Evolutionary conservation across 1,140 invertebrate species (phyloP), one percentile per base, ranked within the genome.

Genomic region (Drosophila ercepeae): DNA sequence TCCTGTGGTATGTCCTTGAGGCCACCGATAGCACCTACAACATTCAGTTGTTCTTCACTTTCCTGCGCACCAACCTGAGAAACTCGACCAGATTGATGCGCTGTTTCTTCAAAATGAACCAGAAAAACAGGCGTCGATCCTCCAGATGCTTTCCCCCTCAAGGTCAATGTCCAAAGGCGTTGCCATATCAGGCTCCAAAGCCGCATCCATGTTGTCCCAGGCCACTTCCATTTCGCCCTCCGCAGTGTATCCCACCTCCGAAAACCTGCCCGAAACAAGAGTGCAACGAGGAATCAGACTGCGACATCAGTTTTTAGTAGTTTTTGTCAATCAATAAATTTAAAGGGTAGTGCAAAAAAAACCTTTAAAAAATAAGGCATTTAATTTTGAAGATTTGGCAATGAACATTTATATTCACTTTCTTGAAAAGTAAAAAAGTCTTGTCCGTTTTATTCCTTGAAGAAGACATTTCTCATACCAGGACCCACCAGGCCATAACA

Each of bases 1-100:
- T 59, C 0, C 9, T 88, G 5, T 76, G 63, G 39, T 86, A 58
- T n/a, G 46, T 86, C 4, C n/a, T 88, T 0, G 1, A 48, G 4
- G 81, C 73, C 32, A 88, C 76, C 32, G 55, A 81, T 11, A 4
- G 21, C 5, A 34, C 39, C 1, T 68, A 34, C 11, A 29, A 39
- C 0, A 0, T 63, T 2, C 25, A 18, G 8, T 27, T 11, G 4
- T 25, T 36, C 3, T 0, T 6, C 5, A 0, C 4, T 0, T 9
- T 44, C 2, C 4, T 61, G 0, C n/a, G 3, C 0, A 18, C 11
- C 2, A 60, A 41, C 2, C 18, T 16, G 14, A 8, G 14, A 0
- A 7, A 34, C 1, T 13, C 41, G 25, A 53, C 39, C 50, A 18
- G 21, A 0, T 36, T 61, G 42, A 1, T 79, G 2, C n/a, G 19